Conservation (phyloP, 92 coral and sea anemone genomes). For the Palythoa grandiflora region DNA sequence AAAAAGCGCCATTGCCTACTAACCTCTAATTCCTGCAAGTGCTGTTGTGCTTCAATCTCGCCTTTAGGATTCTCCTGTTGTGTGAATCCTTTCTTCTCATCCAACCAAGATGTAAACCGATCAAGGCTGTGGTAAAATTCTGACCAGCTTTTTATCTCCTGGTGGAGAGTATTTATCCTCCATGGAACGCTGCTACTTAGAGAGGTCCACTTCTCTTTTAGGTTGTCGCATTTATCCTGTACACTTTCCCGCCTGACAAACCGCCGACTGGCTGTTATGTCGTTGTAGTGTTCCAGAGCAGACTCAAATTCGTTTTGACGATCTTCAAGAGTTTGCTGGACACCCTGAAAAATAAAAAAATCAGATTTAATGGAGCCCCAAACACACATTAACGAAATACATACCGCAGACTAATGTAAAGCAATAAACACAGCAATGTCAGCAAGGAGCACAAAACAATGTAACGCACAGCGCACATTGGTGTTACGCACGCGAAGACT, state of each 20-base stretch:
- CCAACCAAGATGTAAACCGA: slow-evolving; percentile 87
- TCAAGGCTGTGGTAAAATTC: slow-evolving; percentile 76
- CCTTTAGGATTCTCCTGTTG: slow-evolving; percentile 81
- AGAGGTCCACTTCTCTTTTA: slow-evolving; percentile 83
- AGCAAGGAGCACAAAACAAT: too few species aligned
- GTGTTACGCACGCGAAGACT: neutral
- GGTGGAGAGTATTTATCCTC: slow-evolving; percentile 73
- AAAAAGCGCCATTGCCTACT: neutral
- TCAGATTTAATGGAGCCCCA: too few species aligned
- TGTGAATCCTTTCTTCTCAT: slow-evolving; percentile 82
- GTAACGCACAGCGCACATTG: neutral
- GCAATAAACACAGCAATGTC: too few species aligned
- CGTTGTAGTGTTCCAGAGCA: slow-evolving; percentile 76
- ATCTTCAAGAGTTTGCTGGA: slow-evolving; percentile 73
- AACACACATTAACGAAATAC: neutral
- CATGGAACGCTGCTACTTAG: slow-evolving; percentile 72
- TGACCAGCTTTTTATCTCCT: slow-evolving; percentile 82
- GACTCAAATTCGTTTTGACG: slow-evolving; percentile 67
- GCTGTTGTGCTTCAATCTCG: slow-evolving; percentile 76
- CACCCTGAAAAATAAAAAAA: slow-evolving; percentile 55
- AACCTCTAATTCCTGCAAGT: slow-evolving; percentile 92
- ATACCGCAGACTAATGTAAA: neutral
- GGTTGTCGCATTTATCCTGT: slow-evolving; percentile 76
- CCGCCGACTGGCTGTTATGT: slow-evolving; percentile 65
- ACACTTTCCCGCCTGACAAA: slow-evolving; percentile 74